Percentiles rank a stretch among this genome's conserved stretches.
phyloP scores from a whole-genome alignment of 2,797 vertebrate species.

The Columba guinea region DNA sequence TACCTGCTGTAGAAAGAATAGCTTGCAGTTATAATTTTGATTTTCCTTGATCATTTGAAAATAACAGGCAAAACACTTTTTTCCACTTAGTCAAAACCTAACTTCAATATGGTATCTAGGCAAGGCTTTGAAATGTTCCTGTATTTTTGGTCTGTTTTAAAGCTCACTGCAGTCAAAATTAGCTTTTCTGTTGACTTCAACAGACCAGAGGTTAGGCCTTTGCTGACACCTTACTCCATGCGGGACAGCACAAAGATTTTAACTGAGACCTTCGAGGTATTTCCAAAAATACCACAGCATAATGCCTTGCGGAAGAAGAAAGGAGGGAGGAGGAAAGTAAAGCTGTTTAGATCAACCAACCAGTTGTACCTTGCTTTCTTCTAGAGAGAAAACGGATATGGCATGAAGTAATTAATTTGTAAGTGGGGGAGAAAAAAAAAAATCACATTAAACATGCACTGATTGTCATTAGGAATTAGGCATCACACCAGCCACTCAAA shows the following conservation, averaged over 20 bases:
- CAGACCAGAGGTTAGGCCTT: neutral
- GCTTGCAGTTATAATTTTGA: neutral
- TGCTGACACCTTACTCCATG: neutral
- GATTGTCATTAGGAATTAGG: neutral
- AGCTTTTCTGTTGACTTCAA: neutral
- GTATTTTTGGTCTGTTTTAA: neutral
- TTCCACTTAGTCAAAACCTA: neutral
- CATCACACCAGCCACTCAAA: neutral
- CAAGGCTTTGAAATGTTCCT: neutral
- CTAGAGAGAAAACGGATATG: rapidly evolving
- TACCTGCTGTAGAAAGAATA: neutral
- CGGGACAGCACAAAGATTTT: neutral
- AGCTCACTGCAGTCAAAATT: neutral
- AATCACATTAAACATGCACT: rapidly evolving
- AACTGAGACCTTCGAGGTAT: neutral
- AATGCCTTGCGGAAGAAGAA: neutral
- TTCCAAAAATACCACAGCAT: neutral
- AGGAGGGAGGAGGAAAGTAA: neutral
- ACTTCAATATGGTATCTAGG: neutral
- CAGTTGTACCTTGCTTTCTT: neutral
- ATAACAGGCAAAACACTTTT: neutral
- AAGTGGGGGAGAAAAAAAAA: neutral
- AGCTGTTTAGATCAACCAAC: neutral
- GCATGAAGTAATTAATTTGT: neutral
- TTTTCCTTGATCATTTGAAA: neutral